Conservation (phyloP, 1,140 invertebrate genomes). For the Monochamus saltuarius region DNA sequence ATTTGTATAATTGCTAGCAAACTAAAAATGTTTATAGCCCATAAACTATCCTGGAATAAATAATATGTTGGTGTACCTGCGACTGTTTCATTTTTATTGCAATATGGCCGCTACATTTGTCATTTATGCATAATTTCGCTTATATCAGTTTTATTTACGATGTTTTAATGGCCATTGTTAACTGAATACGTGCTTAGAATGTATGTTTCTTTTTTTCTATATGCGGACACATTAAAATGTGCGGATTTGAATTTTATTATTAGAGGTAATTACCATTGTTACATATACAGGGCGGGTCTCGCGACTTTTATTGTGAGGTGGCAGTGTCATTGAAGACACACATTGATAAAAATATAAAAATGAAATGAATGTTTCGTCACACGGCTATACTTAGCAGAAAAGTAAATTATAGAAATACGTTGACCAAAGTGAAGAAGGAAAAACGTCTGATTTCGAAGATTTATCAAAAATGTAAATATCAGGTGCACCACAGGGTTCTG, state of each 20-base stretch:
- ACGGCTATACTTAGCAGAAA: no score
- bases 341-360: no score
- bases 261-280: neutral
- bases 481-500: no score
- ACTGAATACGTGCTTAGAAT: constrained; percentile 30
- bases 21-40: constrained; percentile 33
- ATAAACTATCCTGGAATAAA: constrained; percentile 34
- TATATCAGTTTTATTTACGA: constrained; percentile 31
- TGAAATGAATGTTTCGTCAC: no score
- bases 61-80: constrained; percentile 34
- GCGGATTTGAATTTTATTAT: neutral
- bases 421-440: no score
- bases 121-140: constrained; percentile 32
- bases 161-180: constrained; percentile 30
- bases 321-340: no score
- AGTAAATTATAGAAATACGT: no score
- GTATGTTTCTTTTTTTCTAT: constrained; percentile 6
- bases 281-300: neutral
- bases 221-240: neutral
- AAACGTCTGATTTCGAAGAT: no score
- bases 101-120: constrained; percentile 35
- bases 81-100: constrained; percentile 35
- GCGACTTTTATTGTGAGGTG: neutral
- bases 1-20: constrained; percentile 36
- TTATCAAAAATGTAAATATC: no score